Base-by-base conservation (phyloP, 2,888 invertebrate species). In the Penaeus monodon region DNA sequence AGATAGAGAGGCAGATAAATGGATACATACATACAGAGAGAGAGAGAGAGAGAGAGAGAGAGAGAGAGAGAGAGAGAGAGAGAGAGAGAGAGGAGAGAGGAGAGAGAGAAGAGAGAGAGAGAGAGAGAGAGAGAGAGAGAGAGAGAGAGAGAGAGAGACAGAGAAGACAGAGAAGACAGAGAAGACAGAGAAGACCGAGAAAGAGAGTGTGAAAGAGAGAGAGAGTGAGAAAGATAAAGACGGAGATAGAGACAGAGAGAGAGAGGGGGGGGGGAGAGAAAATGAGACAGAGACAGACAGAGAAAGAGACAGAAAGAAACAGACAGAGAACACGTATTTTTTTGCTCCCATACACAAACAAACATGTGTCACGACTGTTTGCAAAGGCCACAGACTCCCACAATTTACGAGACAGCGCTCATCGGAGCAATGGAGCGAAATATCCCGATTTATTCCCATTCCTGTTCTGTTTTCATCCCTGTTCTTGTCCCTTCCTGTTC, bases 41-140 rank as follows among this genome's bases (percentile, higher is more conserved):
- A 66, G 66, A 66, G 66, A 66, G 4, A 66, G 66, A 66, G 66
- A 66, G 6, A 66, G 66, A 66, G 7, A 66, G 66, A 66, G 4
- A 65, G 65, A 65, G 4, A 74, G 74, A 27, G 10, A 74, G 74
- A 10, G 73, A 73, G 73, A 73, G 78, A 79, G 80, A 80, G 29
- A 65, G 66, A 80, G 57, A 27, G 80, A 33, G 80, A 80, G 66
- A 65, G 20, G 57, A 57, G 78, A 78, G 78, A 78, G 57, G 20
- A n/a, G 49, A n/a, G 17, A n/a, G n/a, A 57, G 57, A n/a, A 57
- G 78, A 57, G 78, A 78, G 63, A 57, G 78, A 78, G 78, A 57
- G 63, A 57, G 78, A 79, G 80, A 80, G 29, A 65, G 66, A 80
- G 57, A 27, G 80, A 33, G 80, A 80, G 66, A 65, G 80, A 49